These are phyloP conservation scores for Thripadectes ignobilis DNA, from an alignment of 2,797 vertebrate genomes.

Conservation along the genomic window DNA sequence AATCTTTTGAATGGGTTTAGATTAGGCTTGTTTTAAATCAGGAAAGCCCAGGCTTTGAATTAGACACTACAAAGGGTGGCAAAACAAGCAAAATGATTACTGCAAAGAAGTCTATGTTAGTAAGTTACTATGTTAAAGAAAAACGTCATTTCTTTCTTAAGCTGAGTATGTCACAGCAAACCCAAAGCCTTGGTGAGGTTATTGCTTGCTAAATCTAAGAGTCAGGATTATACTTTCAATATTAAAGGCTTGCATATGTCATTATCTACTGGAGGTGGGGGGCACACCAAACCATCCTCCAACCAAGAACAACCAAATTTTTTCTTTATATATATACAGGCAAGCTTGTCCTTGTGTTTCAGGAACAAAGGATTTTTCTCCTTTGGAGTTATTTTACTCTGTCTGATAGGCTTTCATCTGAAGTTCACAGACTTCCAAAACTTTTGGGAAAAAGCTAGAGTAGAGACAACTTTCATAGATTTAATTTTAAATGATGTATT, in stretches of 20 bases:
- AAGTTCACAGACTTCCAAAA: background rate
- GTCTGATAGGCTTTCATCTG: background rate
- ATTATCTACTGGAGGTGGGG: accelerated
- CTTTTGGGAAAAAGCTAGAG: background rate
- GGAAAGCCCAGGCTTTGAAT: constrained; percentile 8
- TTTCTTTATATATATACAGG: background rate
- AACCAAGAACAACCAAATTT: background rate
- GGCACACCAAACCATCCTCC: background rate
- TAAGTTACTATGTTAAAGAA: background rate
- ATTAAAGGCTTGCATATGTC: background rate
- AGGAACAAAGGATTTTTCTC: background rate
- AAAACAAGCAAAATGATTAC: background rate
- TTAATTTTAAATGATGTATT: background rate
- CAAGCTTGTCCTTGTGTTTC: background rate
- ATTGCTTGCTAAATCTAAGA: background rate
- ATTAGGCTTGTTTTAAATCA: constrained; percentile 1
- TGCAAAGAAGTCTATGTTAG: background rate
- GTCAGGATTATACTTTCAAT: background rate
- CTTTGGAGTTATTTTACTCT: background rate
- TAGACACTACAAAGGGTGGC: background rate
- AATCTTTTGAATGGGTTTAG: background rate
- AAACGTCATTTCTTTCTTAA: background rate
- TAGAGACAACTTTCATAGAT: background rate
- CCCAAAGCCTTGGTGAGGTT: background rate
- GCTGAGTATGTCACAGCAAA: background rate